Conservation (phyloP, 64 coral and sea anemone genomes). For the Anthopleura sola region DNA sequence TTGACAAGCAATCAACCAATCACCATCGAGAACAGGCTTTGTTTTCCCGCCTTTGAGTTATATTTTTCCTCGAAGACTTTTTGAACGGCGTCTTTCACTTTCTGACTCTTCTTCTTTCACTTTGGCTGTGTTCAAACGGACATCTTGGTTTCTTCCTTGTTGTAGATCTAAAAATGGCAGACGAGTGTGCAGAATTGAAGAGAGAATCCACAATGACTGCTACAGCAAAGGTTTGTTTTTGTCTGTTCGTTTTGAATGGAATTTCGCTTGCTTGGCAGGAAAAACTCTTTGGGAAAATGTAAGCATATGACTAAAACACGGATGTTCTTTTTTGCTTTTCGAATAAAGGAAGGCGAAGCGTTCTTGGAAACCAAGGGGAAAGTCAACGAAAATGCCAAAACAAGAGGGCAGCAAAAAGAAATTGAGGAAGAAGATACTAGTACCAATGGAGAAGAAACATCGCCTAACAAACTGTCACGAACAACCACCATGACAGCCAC, state of each 20-base stretch:
- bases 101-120: constrained; percentile 44
- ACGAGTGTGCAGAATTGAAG: constrained; percentile 67
- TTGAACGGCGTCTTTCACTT: constrained; percentile 53
- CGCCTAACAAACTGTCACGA: constrained; percentile 41
- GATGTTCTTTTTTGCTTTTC: constrained; percentile 26
- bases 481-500: constrained; percentile 61
- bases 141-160: constrained; percentile 23
- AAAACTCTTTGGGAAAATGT: background rate
- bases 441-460: constrained; percentile 14
- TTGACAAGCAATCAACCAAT: constrained; percentile 55
- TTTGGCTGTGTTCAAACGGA: constrained; percentile 1
- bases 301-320: background rate
- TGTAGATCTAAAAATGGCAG: constrained; percentile 59
- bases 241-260: background rate
- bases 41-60: constrained; percentile 57
- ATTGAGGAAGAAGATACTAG: constrained; percentile 30
- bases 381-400: constrained; percentile 57
- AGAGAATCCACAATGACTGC: constrained; percentile 85
- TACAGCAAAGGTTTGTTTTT: constrained; percentile 72
- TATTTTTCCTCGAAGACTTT: constrained; percentile 33
- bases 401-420: constrained; percentile 53
- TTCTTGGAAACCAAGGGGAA: constrained; percentile 54
- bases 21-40: background rate
- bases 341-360: constrained; percentile 51
- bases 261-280: background rate